Base-by-base conservation (phyloP, 92 coral and sea anemone species). In the Actinostola sp. region DNA sequence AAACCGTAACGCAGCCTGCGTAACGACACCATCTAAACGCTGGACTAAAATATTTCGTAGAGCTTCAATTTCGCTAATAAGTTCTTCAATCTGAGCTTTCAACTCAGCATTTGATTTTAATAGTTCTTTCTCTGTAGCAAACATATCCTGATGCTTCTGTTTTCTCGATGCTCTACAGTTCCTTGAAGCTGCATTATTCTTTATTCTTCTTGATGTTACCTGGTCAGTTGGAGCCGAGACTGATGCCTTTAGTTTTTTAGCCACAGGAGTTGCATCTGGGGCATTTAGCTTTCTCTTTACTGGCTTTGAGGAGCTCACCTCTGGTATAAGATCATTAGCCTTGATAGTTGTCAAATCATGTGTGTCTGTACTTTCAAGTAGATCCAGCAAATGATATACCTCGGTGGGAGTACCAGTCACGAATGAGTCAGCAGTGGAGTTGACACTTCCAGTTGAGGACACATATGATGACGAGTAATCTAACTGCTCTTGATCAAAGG, bases 141-240 rank as follows among this genome's bases (percentile, higher is more conserved):
- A 95, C 49, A 95, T 71, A 1, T 92, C 92, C 13, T 83, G 72
- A 29, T 95, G 92, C 33, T 69, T 81, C 27, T 80, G 81, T 65
- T 73, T 91, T 27, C 99, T 79, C 24, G 85, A 66, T 42, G 99
- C 99, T 54, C 99, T 79, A 28, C 96, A 85, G 59, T 75, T 63
- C 17, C 86, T 80, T 0, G 99, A 95, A 4, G 99, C 99, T 62
- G 73, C 77, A 70, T 95, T 95, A 73, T 95, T 95, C 74, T 95
- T 95, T 44, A 85, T 49, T 58, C 99, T 74, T 38, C 99, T 77
- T 56, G 77, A 71, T 16, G 72, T 71, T 52, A 58, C 67, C 60
- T 69, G 88, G 66, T 88, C 98, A 14, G 1, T 5, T 32, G 17
- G 19, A 21, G 29, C 45, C 9, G 17, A 50, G 21, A 16, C 25